These are phyloP conservation scores for Upupa epops DNA, from an alignment of 2,113 vertebrate species.

Conservation along the genomic window DNA sequence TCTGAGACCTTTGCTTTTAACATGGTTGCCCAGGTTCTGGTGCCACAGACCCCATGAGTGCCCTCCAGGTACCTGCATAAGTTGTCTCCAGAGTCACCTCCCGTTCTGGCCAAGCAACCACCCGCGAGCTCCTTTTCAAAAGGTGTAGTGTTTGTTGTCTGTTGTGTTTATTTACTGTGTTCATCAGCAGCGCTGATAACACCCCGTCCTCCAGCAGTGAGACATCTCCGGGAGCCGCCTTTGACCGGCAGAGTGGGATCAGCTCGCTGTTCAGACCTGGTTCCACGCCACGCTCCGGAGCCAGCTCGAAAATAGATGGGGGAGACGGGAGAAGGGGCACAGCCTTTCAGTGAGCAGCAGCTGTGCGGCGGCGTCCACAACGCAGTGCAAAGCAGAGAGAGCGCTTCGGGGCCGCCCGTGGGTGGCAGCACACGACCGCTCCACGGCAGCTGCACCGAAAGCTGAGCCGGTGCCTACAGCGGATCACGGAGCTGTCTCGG, in stretches of 20 bases:
- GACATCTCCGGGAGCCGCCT: neutral
- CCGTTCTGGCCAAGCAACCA: neutral
- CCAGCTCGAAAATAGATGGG: neutral
- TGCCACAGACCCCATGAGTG: neutral
- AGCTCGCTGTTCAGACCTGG: neutral
- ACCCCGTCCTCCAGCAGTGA: neutral
- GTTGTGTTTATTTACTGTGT: no score
- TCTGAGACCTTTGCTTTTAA: neutral
- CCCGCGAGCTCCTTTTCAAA: no score
- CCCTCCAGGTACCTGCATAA: neutral
- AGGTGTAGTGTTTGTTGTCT: no score
- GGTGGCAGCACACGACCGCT: slow-evolving; percentile 76
- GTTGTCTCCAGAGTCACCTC: neutral
- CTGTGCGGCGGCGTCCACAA: no score
- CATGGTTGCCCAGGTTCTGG: neutral
- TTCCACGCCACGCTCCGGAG: neutral
- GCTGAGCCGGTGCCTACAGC: neutral
- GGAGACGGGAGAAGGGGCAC: neutral
- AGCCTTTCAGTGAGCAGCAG: neutral
- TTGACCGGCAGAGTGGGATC: neutral
- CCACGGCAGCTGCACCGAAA: neutral
- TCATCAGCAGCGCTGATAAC: neutral
- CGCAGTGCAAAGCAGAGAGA: neutral
- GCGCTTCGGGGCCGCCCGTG: slow-evolving; percentile 37
- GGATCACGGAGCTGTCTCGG: no score